phyloP scores from a whole-genome alignment of 2,113 vertebrate species.

The Pomatorhinus ruficollis region DNA sequence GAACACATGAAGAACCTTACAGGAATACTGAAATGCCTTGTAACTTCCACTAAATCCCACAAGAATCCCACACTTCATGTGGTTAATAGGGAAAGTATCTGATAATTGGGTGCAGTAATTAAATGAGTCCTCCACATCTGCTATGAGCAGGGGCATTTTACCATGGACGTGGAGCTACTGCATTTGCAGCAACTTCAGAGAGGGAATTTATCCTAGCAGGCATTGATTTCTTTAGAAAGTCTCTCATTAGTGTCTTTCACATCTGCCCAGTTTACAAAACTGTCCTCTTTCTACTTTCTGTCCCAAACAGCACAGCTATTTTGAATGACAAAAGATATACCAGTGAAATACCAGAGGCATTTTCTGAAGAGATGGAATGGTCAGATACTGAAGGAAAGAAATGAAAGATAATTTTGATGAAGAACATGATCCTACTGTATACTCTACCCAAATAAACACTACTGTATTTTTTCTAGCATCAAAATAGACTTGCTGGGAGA shows the following conservation, averaged over 20 bases:
- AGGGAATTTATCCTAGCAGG: background rate
- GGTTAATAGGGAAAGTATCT: background rate
- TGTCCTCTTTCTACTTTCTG: background rate
- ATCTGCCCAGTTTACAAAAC: background rate
- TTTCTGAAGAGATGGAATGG: background rate
- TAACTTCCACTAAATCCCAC: background rate
- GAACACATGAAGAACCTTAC: background rate
- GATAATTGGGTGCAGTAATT: background rate
- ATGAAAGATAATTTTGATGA: background rate
- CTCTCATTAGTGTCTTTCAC: background rate
- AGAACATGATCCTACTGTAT: background rate
- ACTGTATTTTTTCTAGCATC: background rate
- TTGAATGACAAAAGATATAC: background rate
- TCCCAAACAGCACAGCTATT: background rate
- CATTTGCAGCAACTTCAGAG: background rate
- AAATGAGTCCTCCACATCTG: background rate
- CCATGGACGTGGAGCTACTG: rapidly evolving
- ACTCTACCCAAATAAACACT: background rate
- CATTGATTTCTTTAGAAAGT: background rate
- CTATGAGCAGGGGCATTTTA: background rate
- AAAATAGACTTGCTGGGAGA: background rate
- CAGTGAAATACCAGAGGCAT: background rate
- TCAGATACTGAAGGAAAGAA: background rate
- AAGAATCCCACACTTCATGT: background rate
- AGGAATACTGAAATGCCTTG: background rate